A percentile compares a stretch with the other conserved stretches of the same genome.
These are phyloP conservation scores for Dinoponera quadriceps DNA, from an alignment of 1,140 invertebrate species.

Conservation along the genomic window DNA sequence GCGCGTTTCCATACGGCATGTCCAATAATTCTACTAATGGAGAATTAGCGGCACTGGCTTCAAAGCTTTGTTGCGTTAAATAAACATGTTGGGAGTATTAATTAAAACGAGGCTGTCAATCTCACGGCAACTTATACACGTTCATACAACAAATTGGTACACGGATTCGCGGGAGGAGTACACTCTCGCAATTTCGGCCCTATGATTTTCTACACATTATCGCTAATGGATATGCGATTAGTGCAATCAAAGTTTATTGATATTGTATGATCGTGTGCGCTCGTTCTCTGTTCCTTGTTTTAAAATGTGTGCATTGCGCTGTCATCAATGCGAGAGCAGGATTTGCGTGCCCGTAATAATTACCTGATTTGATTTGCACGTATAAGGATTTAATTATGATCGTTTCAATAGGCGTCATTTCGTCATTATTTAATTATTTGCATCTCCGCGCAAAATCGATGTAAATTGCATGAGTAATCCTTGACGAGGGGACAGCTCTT, in stretches of 20 bases:
- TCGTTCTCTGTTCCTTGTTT: conserved; percentile 10
- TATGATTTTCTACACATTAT: conserved; percentile 58
- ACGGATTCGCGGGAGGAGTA: conserved; percentile 9
- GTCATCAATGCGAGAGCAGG: conserved; percentile 2
- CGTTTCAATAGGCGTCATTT: not conserved
- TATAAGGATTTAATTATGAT: conserved; percentile 25
- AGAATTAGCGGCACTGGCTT: conserved; percentile 44
- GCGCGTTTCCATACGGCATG: not conserved
- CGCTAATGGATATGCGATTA: conserved; percentile 41
- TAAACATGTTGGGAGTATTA: conserved; percentile 52
- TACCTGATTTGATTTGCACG: conserved; percentile 30
- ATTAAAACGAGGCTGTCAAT: conserved; percentile 56
- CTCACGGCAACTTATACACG: conserved; percentile 24
- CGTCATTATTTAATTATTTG: conserved; percentile 17
- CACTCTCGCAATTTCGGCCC: conserved; percentile 38
- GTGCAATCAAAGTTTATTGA: conserved; percentile 44
- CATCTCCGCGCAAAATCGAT: not conserved
- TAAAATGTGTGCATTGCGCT: not conserved
- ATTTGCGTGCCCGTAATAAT: conserved; percentile 22
- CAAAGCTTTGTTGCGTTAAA: conserved; percentile 55
- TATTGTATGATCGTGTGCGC: not conserved
- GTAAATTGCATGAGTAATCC: not conserved
- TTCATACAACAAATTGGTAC: conserved; percentile 16
- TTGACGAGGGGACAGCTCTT: not conserved
- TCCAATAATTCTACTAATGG: conserved; percentile 48